These are phyloP conservation scores for Chondrosia reniformis DNA, from an alignment of 37 sponge, comb jelly and placozoan genomes.

Conservation along the genomic window DNA sequence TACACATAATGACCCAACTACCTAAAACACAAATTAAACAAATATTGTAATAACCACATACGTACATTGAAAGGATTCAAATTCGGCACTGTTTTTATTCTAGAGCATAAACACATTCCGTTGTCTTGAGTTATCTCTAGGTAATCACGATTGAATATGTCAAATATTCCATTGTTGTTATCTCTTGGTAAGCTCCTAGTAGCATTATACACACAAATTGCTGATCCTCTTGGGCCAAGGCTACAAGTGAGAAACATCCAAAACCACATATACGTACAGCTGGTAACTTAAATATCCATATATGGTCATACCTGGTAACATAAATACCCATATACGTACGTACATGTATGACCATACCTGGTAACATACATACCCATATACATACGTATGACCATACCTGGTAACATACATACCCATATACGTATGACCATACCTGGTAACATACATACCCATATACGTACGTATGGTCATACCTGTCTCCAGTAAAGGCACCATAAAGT, in stretches of 20 bases:
- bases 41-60: too few species aligned
- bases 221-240: slow-evolving; percentile 14
- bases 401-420: neutral
- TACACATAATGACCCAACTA: too few species aligned
- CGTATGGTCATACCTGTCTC: slow-evolving; percentile 10
- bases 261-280: neutral
- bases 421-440: neutral
- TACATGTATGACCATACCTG: neutral
- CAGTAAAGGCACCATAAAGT: slow-evolving; percentile 21
- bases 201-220: slow-evolving; percentile 21
- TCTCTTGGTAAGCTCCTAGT: neutral
- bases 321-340: neutral
- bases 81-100: neutral
- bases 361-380: neutral
- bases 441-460: neutral
- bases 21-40: too few species aligned
- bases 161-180: slow-evolving; percentile 21
- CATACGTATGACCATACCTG: neutral
- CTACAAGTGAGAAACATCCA: slow-evolving; percentile 1
- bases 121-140: too few species aligned
- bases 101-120: too few species aligned
- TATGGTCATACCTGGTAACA: neutral
- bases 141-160: slow-evolving; percentile 19
- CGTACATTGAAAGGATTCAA: slow-evolving; percentile 6
- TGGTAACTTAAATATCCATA: neutral